Evolutionary conservation across 2,888 invertebrate genomes (phyloP).

Genomic region (Ophion costatus): DNA sequence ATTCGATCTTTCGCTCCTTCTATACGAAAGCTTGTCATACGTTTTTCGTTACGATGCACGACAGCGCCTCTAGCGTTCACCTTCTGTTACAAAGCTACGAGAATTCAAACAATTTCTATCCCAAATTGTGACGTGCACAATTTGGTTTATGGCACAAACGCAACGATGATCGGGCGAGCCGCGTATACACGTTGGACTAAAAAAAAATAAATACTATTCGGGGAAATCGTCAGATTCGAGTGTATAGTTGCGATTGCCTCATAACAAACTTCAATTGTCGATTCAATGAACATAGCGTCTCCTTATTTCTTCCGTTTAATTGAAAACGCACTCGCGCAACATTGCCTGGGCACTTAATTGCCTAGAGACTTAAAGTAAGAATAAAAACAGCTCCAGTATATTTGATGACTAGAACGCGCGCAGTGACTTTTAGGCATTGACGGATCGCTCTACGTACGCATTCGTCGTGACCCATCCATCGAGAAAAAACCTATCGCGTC

Average conservation of each 20-base stretch:
- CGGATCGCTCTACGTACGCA: slow-evolving; percentile 6
- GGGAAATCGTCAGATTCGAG: slow-evolving; percentile 31
- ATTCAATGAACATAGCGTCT: slow-evolving; percentile 1
- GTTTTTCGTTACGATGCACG: background rate
- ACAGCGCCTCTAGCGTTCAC: slow-evolving; percentile 8
- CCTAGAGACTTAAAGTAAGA: slow-evolving; percentile 12
- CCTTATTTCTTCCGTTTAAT: background rate
- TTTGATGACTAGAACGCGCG: slow-evolving; percentile 59
- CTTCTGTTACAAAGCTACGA: slow-evolving; percentile 34
- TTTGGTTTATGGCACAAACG: slow-evolving; percentile 46
- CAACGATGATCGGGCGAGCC: slow-evolving; percentile 21
- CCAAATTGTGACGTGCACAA: slow-evolving; percentile 25
- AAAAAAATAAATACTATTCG: slow-evolving; percentile 38
- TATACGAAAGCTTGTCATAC: background rate
- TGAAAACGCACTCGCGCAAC: background rate
- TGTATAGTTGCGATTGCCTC: background rate
- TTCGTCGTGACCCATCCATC: slow-evolving; percentile 1
- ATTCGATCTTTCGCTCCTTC: slow-evolving; percentile 10
- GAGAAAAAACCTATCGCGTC: slow-evolving; percentile 12
- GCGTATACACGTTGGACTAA: background rate
- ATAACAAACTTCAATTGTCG: background rate
- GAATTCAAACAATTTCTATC: slow-evolving; percentile 30
- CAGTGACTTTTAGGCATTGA: slow-evolving; percentile 51
- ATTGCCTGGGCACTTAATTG: background rate
- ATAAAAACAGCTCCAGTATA: background rate